Evolutionary conservation across 2,888 invertebrate genomes (phyloP), one percentile per base, ranked within the genome.

Genomic region (Sipunculus nudus): DNA sequence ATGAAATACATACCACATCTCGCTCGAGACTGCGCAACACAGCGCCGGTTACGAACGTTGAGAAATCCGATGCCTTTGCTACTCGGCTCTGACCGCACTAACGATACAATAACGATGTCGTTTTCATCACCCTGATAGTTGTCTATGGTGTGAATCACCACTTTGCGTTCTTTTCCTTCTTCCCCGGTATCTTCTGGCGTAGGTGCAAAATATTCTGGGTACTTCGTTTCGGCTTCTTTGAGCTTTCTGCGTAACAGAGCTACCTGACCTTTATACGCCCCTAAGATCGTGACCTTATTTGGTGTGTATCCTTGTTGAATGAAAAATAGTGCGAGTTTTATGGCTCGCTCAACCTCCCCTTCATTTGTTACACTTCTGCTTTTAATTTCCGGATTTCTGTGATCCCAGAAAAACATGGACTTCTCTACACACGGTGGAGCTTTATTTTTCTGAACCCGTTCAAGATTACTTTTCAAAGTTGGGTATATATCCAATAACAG

Each of bases 1-100:
- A 63, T 50, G 19, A 64, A 58, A 47, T 61, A 64, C 45, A 65
- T 32, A 5, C 63, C 63, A 54, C 63, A 60, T 25, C 32, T 52
- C 16, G 63, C 52, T 32, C 74, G 56, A 10, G 72, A 68, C 31
- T 68, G 69, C 19, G 80, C 78, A 2, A 82, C 80, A 62, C 77
- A 77, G 4, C 81, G 74, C 13, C 82, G 71, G 59, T 82, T 82
- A 0, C 68, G 38, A 19, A 55, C 40, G 23, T 68, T 74, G 43
- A 82, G 65, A 62, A 83, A 82, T 25, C 82, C 82, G 53, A 79
- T n/a, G n/a, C n/a, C 73, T 19, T 70, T 64, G 28, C 68, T 63
- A 28, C 73, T 70, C 23, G 45, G 56, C 59, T 76, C 77, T 35
- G 70, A 70, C 40, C 76, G 59, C 1, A 77, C 75, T 41, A 77